Conservation (phyloP, 2,888 invertebrate species). For the Mycalesis mineus region DNA sequence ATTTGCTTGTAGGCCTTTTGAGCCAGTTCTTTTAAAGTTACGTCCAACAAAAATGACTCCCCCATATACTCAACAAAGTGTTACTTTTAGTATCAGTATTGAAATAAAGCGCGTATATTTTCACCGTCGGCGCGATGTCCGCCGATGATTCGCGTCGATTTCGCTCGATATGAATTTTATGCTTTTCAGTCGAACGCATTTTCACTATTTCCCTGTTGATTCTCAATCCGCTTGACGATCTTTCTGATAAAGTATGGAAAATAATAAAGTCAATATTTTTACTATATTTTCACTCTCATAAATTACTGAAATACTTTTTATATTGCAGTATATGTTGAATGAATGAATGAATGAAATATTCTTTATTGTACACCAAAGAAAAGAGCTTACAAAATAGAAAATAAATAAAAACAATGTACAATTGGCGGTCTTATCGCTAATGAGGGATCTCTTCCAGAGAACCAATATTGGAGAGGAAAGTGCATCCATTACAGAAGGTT, state of each 20-base stretch:
- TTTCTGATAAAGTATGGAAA: constrained; percentile 8
- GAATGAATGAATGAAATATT: too few species aligned
- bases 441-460: too few species aligned
- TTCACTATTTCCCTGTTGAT: constrained; percentile 17
- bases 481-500: too few species aligned
- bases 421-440: too few species aligned
- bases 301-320: too few species aligned
- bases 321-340: too few species aligned
- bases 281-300: background rate
- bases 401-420: too few species aligned
- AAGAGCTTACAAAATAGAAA: too few species aligned
- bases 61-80: too few species aligned
- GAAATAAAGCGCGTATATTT: constrained; percentile 21
- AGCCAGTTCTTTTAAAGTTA: background rate
- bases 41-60: background rate
- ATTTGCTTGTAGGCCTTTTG: too few species aligned
- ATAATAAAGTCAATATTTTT: background rate
- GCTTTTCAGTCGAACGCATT: constrained; percentile 27
- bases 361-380: too few species aligned
- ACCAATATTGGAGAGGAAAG: too few species aligned
- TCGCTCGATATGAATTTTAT: constrained; percentile 26
- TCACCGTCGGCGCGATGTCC: constrained; percentile 8
- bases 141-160: constrained; percentile 14
- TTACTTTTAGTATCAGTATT: background rate
- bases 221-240: constrained; percentile 11